Evolutionary conservation across 2,113 vertebrate genomes (phyloP).

Genomic region (Galeopterus variegatus): DNA sequence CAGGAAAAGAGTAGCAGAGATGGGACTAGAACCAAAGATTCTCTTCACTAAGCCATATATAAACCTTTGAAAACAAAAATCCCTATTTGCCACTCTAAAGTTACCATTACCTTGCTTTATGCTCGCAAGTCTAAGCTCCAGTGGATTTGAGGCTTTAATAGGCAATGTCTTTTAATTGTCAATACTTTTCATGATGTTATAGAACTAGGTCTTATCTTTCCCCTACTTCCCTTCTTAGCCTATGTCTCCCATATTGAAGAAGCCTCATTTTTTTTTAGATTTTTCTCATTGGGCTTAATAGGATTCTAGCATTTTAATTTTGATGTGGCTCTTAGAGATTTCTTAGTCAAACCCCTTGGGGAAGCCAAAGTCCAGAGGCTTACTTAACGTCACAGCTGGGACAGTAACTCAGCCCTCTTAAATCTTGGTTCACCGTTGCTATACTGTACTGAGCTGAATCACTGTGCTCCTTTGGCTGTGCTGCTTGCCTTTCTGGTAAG

Average conservation of each 20-base stretch:
- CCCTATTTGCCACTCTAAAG: not conserved
- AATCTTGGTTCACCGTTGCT: rapidly evolving
- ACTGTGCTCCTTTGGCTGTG: not conserved
- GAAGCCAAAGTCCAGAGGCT: not conserved
- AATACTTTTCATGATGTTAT: not conserved
- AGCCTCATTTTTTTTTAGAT: not conserved
- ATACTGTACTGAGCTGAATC: rapidly evolving
- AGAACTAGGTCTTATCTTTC: not conserved
- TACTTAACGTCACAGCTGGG: not conserved
- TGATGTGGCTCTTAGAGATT: not conserved
- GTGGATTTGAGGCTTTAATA: not conserved
- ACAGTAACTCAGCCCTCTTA: not conserved
- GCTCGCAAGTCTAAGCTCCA: not conserved
- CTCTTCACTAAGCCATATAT: not conserved
- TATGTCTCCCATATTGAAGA: not conserved
- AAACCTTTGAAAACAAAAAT: not conserved
- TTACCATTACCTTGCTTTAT: not conserved
- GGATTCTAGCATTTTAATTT: not conserved
- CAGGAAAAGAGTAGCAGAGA: not conserved
- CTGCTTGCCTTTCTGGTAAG: not conserved
- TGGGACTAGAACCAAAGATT: not conserved
- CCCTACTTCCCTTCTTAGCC: rapidly evolving
- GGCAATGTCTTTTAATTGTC: not conserved
- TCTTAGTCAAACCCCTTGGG: not conserved
- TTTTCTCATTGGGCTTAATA: not conserved